Evolutionary conservation across 2,888 invertebrate species (phyloP), one percentile per base, ranked within the genome.

Genomic region (Drosophila mimetica): DNA sequence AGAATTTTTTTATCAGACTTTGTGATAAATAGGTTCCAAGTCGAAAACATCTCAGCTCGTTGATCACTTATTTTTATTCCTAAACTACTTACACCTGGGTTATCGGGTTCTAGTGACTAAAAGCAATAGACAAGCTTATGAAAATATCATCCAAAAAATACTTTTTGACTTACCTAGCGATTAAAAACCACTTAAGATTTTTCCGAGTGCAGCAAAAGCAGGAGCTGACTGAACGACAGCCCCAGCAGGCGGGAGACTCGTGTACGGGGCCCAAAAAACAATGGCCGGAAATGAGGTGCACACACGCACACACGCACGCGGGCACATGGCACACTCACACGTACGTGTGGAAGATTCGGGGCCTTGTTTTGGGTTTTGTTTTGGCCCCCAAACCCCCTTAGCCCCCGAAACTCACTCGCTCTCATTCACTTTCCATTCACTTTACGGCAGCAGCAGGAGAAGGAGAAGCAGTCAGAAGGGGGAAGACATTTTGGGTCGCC

Each of bases 201-300:
- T 25, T 46, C 5, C 7, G 13, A 14, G 60, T 61, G 60, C 30
- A 37, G n/a, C 36, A n/a, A 30, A 63, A 22, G 11, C 64, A 44
- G 46, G 60, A 46, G 20, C 65, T 46, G 64, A 11, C 42, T 16
- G 22, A 34, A 34, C 39, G 8, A 25, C 47, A 20, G 41, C 3
- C 44, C 41, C 46, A 57, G 37, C 51, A 66, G 18, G 48, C 60
- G 53, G 32, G 41, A 47, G 44, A 72, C 63, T 61, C 44, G 32
- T 72, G 72, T 69, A 48, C 48, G 47, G 71, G 36, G 65, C 46
- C 69, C 25, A 25, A 55, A 85, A 89, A 84, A 85, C 84, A 85
- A 85, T 88, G 84, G 55, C 77, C 78, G 89, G 86, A 85, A 88
- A 85, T 85, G 84, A 88, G 89, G 75, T 77, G 69, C 77, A 86